Base-by-base conservation (phyloP, 1,140 invertebrate species). In the Cryptotermes secundus region DNA sequence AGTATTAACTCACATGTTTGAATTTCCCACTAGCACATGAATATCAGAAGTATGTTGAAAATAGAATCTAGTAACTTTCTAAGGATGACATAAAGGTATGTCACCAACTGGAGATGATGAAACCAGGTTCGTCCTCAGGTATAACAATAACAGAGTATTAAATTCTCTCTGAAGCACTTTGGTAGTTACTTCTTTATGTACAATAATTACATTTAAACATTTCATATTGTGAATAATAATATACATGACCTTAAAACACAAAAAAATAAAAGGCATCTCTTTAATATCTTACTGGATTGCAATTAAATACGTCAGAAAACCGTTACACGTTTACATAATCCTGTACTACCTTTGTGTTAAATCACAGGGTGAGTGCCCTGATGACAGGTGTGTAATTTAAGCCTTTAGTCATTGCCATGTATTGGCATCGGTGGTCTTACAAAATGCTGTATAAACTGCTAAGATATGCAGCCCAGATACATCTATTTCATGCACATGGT, bases 211-310 rank as follows among this genome's bases (percentile, higher is more conserved):
- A 72, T 10, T 7, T 72, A 72, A 31, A n/a, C 9, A 72, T n/a
- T 72, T 72, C 7, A 72, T 2, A n/a, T 7, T n/a, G 59, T 72
- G 31, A 72, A 72, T 72, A 59, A 59, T 59, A 72, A 72, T 72
- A n/a, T 72, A 72, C 59, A 72, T n/a, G 31, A 14, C n/a, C 59
- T n/a, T 72, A 72, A 72, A 72, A 72, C 59, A 49, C 45, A 49
- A 16, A 49, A 49, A 19, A 49, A 49, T 49, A 49, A 49, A 49
- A 19, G 59, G 59, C n/a, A 72, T 31, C 59, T 72, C 59, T n/a
- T 65, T 72, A n/a, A 72, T 72, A 72, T 72, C 59, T 72, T 72
- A 72, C 26, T 14, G 31, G n/a, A 26, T 4, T 72, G n/a, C 2
- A 72, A 12, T 72, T 16, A 72, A 72, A 72, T 3, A 0, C n/a